These are phyloP conservation scores for Ceratitis capitata DNA, from an alignment of 1,140 invertebrate genomes.

Conservation along the genomic window DNA sequence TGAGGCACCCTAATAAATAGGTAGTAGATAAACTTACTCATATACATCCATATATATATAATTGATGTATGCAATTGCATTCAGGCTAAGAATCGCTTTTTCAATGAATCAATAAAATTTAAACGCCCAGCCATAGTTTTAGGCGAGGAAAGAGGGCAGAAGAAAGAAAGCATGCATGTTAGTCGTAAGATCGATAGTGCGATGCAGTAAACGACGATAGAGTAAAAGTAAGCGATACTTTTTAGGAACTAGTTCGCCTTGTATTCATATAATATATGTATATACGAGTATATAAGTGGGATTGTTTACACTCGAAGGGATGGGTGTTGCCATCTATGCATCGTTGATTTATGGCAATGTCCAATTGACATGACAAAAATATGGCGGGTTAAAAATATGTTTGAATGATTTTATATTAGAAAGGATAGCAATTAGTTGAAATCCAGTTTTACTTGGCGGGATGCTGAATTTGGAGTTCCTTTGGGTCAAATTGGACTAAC, in stretches of 20 bases:
- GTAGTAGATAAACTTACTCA: neutral
- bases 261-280: neutral
- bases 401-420: neutral
- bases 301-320: neutral
- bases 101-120: neutral
- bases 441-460: neutral
- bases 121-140: neutral
- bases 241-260: too few relatives aligned
- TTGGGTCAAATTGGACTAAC: too few relatives aligned
- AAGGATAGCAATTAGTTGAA: neutral
- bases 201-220: neutral
- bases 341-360: neutral
- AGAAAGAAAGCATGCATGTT: too few relatives aligned
- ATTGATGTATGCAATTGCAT: neutral
- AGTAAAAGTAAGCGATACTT: too few relatives aligned
- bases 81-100: neutral
- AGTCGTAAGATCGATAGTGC: neutral
- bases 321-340: neutral
- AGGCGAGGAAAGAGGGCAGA: neutral
- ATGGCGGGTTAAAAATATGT: neutral
- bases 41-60: neutral
- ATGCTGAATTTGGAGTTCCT: neutral
- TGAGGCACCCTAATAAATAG: too few relatives aligned
- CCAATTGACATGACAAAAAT: constrained; percentile 29
- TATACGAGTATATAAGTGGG: neutral